phyloP scores from a whole-genome alignment of 2,113 vertebrate species.

The Apodemus sylvaticus region DNA sequence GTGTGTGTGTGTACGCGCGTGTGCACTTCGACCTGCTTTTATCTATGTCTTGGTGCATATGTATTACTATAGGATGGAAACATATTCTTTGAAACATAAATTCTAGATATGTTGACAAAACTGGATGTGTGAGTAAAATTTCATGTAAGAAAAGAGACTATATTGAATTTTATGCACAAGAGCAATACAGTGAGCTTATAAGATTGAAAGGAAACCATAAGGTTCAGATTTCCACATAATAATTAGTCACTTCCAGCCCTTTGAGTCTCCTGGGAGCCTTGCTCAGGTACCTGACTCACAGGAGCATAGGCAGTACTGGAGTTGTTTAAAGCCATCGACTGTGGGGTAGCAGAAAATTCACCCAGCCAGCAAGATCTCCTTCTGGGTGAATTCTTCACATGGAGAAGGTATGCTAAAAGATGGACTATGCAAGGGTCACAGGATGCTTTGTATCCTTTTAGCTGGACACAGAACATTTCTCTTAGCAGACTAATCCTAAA shows the following conservation, averaged over 20 bases:
- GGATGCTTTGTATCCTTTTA: neutral
- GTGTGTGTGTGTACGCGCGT: neutral
- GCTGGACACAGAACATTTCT: neutral
- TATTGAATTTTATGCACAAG: neutral
- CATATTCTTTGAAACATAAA: constrained; percentile 20
- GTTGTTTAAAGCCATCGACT: neutral
- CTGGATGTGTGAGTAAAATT: neutral
- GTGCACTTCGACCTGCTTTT: too few species aligned
- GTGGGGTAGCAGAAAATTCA: neutral
- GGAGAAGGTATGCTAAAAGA: neutral
- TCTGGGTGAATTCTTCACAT: neutral
- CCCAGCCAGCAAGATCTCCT: neutral
- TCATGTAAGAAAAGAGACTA: neutral
- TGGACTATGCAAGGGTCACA: neutral
- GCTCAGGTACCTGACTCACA: neutral
- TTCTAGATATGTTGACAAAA: constrained; percentile 17
- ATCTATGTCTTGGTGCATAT: neutral
- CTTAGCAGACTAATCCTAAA: neutral
- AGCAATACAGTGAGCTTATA: neutral
- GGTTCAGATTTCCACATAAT: neutral
- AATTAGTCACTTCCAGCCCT: neutral
- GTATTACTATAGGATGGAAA: neutral
- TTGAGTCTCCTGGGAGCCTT: too few species aligned
- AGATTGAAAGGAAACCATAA: neutral
- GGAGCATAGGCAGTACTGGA: neutral